Conservation (phyloP, 2,888 invertebrate species). For the Amblyjoppa fuscipennis region DNA sequence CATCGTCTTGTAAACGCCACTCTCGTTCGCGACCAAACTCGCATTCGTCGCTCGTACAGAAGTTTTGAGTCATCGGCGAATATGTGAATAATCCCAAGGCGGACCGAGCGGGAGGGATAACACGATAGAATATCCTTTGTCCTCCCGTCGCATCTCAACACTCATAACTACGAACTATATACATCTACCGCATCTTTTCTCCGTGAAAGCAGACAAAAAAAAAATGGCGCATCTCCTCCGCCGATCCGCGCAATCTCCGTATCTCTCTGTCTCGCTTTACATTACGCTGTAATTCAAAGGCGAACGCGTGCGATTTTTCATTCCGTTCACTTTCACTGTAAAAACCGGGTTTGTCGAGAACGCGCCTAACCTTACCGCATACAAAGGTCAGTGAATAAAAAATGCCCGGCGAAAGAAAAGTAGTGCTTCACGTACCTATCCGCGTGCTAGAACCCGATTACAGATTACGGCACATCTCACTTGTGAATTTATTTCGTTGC, state of each 20-base stretch:
- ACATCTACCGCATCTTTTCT: neutral
- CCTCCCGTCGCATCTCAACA: neutral
- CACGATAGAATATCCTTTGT: slow-evolving; percentile 55
- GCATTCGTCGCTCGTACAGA: slow-evolving; percentile 21
- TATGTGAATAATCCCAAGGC: slow-evolving; percentile 40
- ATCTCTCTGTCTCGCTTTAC: neutral
- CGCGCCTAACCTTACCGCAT: slow-evolving; percentile 12
- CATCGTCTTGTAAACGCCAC: neutral
- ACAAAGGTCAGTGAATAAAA: slow-evolving; percentile 42
- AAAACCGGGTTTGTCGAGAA: slow-evolving; percentile 26
- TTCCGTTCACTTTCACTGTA: slow-evolving; percentile 31
- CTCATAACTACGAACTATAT: neutral
- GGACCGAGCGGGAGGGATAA: neutral
- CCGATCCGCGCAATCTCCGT: neutral
- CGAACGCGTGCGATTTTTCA: slow-evolving; percentile 35
- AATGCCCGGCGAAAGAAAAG: slow-evolving; percentile 29
- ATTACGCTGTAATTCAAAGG: neutral
- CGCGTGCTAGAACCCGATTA: slow-evolving; percentile 18
- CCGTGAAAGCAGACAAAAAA: slow-evolving; percentile 10
- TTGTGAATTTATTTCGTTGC: slow-evolving; percentile 6
- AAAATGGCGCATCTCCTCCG: neutral
- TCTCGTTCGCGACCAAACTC: slow-evolving; percentile 41
- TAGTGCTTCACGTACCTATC: slow-evolving; percentile 16
- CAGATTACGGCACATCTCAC: slow-evolving; percentile 47
- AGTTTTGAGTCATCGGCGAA: slow-evolving; percentile 63